Percentiles rank a stretch among this genome's conserved stretches.
Conservation (phyloP, 2,113 vertebrate genomes). For the Sylvia atricapilla region DNA sequence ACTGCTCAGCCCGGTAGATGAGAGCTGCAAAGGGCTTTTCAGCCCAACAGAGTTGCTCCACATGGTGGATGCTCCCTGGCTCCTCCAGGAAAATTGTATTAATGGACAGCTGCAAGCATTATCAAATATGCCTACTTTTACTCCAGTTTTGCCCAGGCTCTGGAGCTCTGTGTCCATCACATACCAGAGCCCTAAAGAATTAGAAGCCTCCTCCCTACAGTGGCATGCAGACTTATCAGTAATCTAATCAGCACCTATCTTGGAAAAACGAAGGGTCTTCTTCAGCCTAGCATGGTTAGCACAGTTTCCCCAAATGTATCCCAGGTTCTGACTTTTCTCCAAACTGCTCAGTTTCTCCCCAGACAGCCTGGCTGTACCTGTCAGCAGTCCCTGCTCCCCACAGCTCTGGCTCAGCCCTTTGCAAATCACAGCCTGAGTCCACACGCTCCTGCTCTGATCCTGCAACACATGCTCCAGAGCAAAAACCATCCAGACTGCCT, state of each 20-base stretch:
- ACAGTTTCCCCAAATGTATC: not conserved
- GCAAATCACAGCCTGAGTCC: not conserved
- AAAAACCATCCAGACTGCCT: not conserved
- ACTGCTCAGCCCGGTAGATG: not conserved
- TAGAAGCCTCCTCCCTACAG: not conserved
- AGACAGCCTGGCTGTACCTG: not conserved
- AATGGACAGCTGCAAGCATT: not conserved
- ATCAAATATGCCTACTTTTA: not conserved
- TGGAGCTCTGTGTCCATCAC: not conserved
- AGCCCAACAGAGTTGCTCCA: not conserved
- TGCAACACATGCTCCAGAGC: rapidly evolving
- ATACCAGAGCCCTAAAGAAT: not conserved
- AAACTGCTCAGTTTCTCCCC: not conserved
- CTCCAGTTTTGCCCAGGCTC: rapidly evolving
- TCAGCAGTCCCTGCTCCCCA: not conserved
- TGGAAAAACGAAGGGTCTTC: not conserved
- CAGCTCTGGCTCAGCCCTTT: not conserved
- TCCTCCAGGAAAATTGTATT: not conserved
- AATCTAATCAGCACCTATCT: not conserved
- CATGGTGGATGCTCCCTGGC: rapidly evolving
- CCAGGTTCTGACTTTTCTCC: not conserved
- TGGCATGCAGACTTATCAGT: not conserved
- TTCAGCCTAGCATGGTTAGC: rapidly evolving
- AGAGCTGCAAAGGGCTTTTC: not conserved
- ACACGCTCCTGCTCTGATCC: not conserved